Evolutionary conservation across 2,113 vertebrate genomes (phyloP).

Genomic region (Perca fluviatilis): DNA sequence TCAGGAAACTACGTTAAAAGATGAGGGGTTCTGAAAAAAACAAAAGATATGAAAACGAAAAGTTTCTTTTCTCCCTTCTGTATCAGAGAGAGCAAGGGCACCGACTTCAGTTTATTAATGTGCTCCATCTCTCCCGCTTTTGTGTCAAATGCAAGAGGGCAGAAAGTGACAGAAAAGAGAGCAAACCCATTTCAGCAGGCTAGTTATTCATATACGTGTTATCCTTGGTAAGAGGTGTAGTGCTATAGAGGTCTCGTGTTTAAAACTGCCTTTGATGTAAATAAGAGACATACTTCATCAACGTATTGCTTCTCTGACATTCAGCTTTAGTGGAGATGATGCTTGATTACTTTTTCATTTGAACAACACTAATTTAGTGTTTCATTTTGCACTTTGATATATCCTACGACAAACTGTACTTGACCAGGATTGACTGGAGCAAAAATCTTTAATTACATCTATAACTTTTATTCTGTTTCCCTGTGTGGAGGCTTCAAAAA

Average conservation of each 20-base stretch:
- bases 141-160: slow-evolving; percentile 51
- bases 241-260: slow-evolving; percentile 4
- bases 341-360: slow-evolving; percentile 30
- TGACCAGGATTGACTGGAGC: background rate
- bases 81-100: slow-evolving; percentile 48
- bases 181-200: slow-evolving; percentile 24
- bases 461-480: slow-evolving; percentile 16
- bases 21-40: slow-evolving; percentile 42
- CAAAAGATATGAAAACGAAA: slow-evolving; percentile 62
- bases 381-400: slow-evolving; percentile 31
- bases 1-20: slow-evolving; percentile 58
- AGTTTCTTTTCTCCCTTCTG: slow-evolving; percentile 47
- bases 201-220: slow-evolving; percentile 29
- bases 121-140: slow-evolving; percentile 57
- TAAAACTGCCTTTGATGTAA: slow-evolving; percentile 25
- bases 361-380: slow-evolving; percentile 13
- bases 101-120: slow-evolving; percentile 62
- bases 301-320: slow-evolving; percentile 5
- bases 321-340: slow-evolving; percentile 3
- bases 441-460: slow-evolving; percentile 43
- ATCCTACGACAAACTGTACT: background rate
- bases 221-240: slow-evolving; percentile 18
- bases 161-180: slow-evolving; percentile 25
- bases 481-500: slow-evolving; percentile 1
- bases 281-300: slow-evolving; percentile 22